These are phyloP conservation scores for Lagocephalus sceleratus DNA, from an alignment of 2,797 vertebrate species.

Conservation along the genomic window DNA sequence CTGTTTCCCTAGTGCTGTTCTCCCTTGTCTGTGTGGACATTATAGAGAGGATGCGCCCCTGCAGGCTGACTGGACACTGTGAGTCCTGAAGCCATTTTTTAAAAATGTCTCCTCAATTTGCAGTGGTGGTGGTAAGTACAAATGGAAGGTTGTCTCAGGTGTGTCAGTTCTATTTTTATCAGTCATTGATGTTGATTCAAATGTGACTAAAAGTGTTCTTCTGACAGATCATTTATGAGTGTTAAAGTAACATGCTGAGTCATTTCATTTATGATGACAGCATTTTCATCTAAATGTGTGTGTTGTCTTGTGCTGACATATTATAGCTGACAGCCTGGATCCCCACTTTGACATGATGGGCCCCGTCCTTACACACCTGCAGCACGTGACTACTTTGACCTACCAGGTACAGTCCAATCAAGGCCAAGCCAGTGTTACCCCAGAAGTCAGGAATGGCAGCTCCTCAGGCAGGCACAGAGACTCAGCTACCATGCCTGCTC, in stretches of 20 bases:
- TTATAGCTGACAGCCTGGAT: conserved; percentile 57
- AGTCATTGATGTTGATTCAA: not conserved
- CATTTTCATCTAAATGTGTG: not conserved
- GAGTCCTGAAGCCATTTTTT: conserved; percentile 14
- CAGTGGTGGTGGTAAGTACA: too few relatives aligned
- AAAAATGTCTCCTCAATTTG: too few relatives aligned
- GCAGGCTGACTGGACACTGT: conserved; percentile 71
- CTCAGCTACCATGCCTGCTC: conserved; percentile 5
- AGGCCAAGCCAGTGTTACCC: conserved; percentile 33
- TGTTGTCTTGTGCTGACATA: not conserved
- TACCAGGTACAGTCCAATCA: conserved; percentile 47
- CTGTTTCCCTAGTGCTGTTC: conserved; percentile 79
- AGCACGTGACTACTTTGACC: conserved; percentile 66
- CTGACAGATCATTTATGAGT: too few relatives aligned
- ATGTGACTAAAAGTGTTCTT: not conserved
- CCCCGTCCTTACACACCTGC: conserved; percentile 71
- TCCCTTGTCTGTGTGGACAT: conserved; percentile 78
- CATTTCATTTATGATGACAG: too few relatives aligned
- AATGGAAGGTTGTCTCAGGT: too few relatives aligned
- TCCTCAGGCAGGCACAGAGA: conserved; percentile 29
- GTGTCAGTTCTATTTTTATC: not conserved
- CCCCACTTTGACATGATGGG: conserved; percentile 48
- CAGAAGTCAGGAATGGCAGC: conserved; percentile 46
- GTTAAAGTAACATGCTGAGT: too few relatives aligned
- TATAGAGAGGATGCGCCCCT: conserved; percentile 77